These are phyloP conservation scores for Crotalus tigris DNA, from an alignment of 2,113 vertebrate species.

Conservation along the genomic window DNA sequence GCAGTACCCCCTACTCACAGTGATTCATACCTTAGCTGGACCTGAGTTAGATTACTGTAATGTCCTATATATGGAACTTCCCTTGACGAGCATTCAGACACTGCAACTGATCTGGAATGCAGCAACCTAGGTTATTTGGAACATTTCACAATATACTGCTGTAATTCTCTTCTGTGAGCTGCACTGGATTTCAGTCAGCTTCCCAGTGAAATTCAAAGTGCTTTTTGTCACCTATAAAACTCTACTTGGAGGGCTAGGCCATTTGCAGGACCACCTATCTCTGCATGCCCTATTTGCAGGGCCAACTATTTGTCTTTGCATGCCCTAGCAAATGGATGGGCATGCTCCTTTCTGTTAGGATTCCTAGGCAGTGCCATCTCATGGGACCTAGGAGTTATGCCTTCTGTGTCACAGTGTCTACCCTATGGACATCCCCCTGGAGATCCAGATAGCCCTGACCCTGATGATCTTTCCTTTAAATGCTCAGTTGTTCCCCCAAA, in stretches of 20 bases:
- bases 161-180: background rate
- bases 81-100: background rate
- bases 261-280: background rate
- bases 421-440: background rate
- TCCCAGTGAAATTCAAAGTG: background rate
- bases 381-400: background rate
- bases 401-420: background rate
- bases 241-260: background rate
- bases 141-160: background rate
- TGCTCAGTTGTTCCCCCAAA: background rate
- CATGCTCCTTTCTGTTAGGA: background rate
- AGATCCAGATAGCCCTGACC: background rate
- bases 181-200: background rate
- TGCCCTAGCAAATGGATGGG: background rate
- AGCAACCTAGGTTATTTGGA: background rate
- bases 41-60: background rate
- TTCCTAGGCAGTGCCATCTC: background rate
- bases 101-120: background rate
- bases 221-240: background rate
- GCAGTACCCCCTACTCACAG: background rate
- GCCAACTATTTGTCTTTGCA: background rate
- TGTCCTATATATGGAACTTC: background rate
- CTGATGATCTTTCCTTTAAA: background rate
- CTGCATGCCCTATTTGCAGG: background rate
- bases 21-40: background rate